These are phyloP conservation scores for Sitodiplosis mosellana DNA, from an alignment of 1,140 invertebrate species.

Conservation along the genomic window DNA sequence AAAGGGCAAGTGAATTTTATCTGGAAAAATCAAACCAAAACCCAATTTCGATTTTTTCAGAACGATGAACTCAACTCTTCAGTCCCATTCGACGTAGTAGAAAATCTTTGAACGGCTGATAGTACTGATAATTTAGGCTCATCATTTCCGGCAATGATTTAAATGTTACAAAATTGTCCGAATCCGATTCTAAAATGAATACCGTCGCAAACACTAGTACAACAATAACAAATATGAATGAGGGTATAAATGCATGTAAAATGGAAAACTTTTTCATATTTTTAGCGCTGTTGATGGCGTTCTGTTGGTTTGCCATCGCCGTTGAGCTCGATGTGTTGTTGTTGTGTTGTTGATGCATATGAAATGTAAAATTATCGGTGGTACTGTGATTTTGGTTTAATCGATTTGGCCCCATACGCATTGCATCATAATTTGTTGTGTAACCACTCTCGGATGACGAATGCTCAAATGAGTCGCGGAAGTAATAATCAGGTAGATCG, in stretches of 20 bases:
- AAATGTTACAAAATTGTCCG: conserved; percentile 43
- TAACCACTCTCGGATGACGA: conserved; percentile 34
- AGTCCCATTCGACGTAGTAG: neutral
- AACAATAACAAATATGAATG: conserved; percentile 44
- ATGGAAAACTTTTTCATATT: conserved; percentile 32
- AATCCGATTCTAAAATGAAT: conserved; percentile 56
- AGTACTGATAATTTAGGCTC: conserved; percentile 57
- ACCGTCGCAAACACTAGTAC: conserved; percentile 42
- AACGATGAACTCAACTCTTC: too few relatives aligned
- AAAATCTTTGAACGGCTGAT: conserved; percentile 34
- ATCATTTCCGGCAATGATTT: conserved; percentile 63
- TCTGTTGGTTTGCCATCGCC: conserved; percentile 6
- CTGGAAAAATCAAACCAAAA: too few relatives aligned
- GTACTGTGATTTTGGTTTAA: neutral
- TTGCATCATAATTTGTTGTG: conserved; percentile 28
- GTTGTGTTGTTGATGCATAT: conserved; percentile 23
- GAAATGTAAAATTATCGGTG: neutral
- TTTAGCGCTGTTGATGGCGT: conserved; percentile 9
- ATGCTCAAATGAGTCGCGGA: conserved; percentile 57
- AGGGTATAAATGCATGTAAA: conserved; percentile 50
- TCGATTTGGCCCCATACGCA: conserved; percentile 14
- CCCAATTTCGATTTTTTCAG: too few relatives aligned
- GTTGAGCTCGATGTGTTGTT: conserved; percentile 10
- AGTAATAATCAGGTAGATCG: conserved; percentile 36
- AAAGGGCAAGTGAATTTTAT: too few relatives aligned